These are phyloP conservation scores for Hydrolagus colliei DNA, from an alignment of 2,797 vertebrate species.

Conservation along the genomic window DNA sequence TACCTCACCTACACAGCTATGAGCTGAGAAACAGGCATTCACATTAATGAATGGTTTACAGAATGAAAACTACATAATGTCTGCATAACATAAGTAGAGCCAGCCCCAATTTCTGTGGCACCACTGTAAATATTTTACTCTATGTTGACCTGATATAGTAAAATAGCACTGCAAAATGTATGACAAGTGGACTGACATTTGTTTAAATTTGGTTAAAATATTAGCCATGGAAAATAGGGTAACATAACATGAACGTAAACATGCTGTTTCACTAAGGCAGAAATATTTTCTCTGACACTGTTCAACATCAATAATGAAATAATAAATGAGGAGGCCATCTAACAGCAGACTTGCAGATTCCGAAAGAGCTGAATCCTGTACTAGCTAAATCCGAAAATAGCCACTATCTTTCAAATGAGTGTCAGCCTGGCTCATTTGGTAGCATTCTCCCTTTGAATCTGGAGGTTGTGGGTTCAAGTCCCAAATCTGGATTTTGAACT, in stretches of 20 bases:
- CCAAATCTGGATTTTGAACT: too few species aligned
- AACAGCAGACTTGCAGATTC: background rate
- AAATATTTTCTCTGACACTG: background rate
- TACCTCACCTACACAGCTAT: too few species aligned
- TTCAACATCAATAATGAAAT: constrained; percentile 16
- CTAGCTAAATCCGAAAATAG: background rate
- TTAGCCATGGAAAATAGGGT: background rate
- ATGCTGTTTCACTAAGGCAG: background rate
- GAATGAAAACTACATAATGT: too few species aligned
- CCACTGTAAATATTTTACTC: background rate
- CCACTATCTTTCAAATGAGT: background rate
- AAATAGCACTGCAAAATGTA: background rate
- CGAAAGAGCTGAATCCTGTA: background rate
- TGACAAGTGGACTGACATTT: constrained; percentile 1
- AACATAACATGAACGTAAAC: background rate
- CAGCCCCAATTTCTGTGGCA: too few species aligned
- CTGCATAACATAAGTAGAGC: too few species aligned
- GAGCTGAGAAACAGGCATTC: too few species aligned
- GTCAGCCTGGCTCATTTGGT: background rate
- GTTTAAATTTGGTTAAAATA: constrained; percentile 20
- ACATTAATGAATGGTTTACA: too few species aligned
- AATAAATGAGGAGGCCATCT: background rate
- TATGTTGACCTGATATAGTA: background rate
- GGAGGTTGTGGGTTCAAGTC: too few species aligned
- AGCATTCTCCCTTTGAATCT: too few species aligned